These are phyloP conservation scores for Eurosta solidaginis DNA, from an alignment of 1,140 invertebrate genomes.

Conservation along the genomic window DNA sequence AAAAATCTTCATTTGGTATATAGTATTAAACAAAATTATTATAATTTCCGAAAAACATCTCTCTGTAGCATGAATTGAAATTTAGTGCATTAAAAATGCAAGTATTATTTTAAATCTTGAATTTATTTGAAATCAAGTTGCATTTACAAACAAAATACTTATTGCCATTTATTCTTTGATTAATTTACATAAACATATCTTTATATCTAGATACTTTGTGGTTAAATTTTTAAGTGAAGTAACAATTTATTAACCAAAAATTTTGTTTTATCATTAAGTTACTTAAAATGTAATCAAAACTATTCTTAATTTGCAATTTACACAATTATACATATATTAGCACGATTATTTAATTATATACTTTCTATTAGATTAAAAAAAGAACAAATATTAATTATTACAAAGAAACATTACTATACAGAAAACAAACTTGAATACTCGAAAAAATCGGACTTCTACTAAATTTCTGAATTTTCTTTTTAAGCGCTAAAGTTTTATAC, in stretches of 20 bases:
- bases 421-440: too few species aligned
- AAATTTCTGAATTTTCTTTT: too few species aligned
- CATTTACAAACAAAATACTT: neutral
- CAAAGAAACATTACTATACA: too few species aligned
- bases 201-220: neutral
- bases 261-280: slow-evolving; percentile 48
- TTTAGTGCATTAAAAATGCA: neutral
- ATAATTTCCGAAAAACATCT: too few species aligned
- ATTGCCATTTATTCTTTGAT: slow-evolving; percentile 5
- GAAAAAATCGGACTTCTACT: too few species aligned
- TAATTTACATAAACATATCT: slow-evolving; percentile 10
- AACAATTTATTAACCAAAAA: slow-evolving; percentile 58
- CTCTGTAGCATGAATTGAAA: neutral
- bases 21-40: too few species aligned
- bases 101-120: slow-evolving; percentile 4
- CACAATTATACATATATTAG: neutral
- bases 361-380: neutral
- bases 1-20: too few species aligned
- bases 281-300: slow-evolving; percentile 16
- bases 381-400: too few species aligned
- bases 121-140: neutral
- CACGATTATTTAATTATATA: neutral
- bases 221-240: slow-evolving; percentile 37
- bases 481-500: too few species aligned
- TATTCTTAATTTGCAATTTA: too few species aligned